Evolutionary conservation across 53 echinoderm and acorn worm genomes (phyloP), one percentile per base, ranked within the genome.

Genomic region (Zoroaster sp.): DNA sequence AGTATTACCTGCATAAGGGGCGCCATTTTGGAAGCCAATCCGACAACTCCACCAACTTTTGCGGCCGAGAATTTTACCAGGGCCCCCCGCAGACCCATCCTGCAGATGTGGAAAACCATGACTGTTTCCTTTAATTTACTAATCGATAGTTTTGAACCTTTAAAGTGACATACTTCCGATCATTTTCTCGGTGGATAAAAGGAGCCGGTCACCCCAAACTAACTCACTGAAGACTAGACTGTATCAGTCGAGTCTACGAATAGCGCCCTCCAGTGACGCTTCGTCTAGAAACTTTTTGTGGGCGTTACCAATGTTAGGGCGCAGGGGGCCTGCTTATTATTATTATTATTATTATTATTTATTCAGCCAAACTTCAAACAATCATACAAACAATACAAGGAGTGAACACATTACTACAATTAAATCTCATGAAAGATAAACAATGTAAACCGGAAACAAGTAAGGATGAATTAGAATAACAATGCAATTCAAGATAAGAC

Each of bases 41-140:
- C 83, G 23, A 13, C 1, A 69, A 83, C 23, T 35, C 66, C 66
- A 42, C 85, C 51, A 4, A 51, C n/a, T 49, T 85, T 69, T 15
- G 38, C 71, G 20, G 23, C 85, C 23, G 85, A 71, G 0, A 85
- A 35, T 38, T 71, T 69, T 7, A 71, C 23, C 11, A 69, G 85
- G 37, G n/a, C 69, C 17, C 85, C 85, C 35, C 69, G 85, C 4
- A 85, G 49, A 13, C 70, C 85, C n/a, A 71, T 47, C 51, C 85
- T 69, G 38, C 85, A 85, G 71, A 85, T 71, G 72, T 85, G 85
- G 71, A 71, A 85, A 35, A 85, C 85, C 85, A 85, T 85, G 85
- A 34, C 40, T 39, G 11, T 40, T 41, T 40, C 41, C 38, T 35
- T 4, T 36, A n/a, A 71, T 17, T n/a, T 34, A 33, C 71, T 4